phyloP scores from a whole-genome alignment of 2,888 invertebrate species.

The Eucera pruinosa region DNA sequence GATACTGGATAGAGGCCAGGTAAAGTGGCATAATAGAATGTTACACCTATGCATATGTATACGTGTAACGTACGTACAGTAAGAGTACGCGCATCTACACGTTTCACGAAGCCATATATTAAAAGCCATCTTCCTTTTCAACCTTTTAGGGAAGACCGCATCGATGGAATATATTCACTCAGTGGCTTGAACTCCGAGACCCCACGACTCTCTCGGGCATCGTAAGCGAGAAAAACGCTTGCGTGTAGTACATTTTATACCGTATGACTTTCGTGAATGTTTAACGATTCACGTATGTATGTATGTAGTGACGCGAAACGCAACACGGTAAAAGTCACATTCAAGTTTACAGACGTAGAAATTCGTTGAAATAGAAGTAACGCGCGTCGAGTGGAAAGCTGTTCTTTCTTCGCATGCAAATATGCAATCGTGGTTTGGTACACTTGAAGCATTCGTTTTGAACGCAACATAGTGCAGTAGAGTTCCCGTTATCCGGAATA shows the following conservation, averaged over 20 bases:
- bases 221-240: constrained; percentile 52
- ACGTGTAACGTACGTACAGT: neutral
- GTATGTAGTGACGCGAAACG: constrained; percentile 27
- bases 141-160: constrained; percentile 30
- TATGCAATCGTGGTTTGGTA: neutral
- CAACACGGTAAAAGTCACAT: constrained; percentile 7
- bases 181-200: constrained; percentile 31
- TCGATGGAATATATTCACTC: constrained; percentile 26
- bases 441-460: neutral
- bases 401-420: constrained; percentile 11
- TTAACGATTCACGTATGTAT: constrained; percentile 56
- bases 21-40: neutral
- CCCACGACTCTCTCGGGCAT: constrained; percentile 50
- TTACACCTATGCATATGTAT: too few species aligned
- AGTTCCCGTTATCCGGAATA: too few species aligned
- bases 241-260: constrained; percentile 56
- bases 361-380: constrained; percentile 34
- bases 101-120: constrained; percentile 12
- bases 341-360: constrained; percentile 13
- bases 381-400: neutral
- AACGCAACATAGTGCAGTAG: neutral
- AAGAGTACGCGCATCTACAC: neutral
- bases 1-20: constrained; percentile 63
- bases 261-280: constrained; percentile 62
- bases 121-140: constrained; percentile 23